Conservation (phyloP, 2,888 invertebrate genomes). For the Lasius fuliginosus region DNA sequence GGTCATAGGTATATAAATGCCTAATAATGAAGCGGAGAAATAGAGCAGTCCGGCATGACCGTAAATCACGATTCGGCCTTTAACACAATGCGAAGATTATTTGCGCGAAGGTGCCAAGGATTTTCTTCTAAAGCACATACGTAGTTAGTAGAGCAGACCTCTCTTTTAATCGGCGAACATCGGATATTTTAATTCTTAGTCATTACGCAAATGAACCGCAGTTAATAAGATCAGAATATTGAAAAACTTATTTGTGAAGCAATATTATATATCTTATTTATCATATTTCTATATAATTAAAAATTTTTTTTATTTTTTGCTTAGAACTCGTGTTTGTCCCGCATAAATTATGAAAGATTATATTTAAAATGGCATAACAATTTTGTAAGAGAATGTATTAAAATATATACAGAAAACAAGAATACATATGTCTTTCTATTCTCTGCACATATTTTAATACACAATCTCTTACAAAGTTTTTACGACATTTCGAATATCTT, state of each 20-base stretch:
- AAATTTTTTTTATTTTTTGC: background rate
- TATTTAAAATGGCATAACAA: background rate
- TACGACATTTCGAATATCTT: background rate
- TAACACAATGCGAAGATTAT: slow-evolving; percentile 58
- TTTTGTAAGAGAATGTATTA: background rate
- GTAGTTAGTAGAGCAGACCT: slow-evolving; percentile 47
- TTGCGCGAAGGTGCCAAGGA: slow-evolving; percentile 44
- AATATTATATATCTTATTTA: background rate
- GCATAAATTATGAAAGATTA: background rate
- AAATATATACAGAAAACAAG: too few relatives aligned
- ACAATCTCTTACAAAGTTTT: background rate
- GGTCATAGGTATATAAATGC: slow-evolving; percentile 26
- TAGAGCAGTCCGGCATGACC: slow-evolving; percentile 22
- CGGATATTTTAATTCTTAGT: background rate
- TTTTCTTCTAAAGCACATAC: slow-evolving; percentile 38
- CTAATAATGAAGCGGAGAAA: slow-evolving; percentile 69
- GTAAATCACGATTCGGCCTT: slow-evolving; percentile 64
- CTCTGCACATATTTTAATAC: background rate
- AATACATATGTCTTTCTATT: background rate
- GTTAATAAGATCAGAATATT: background rate
- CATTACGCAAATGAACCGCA: background rate
- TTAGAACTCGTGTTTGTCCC: background rate
- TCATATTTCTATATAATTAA: background rate
- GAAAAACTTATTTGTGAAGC: background rate
- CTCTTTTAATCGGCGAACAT: background rate